Base-by-base conservation (phyloP, 2,888 invertebrate genomes). In the Neoscelio sp. region DNA sequence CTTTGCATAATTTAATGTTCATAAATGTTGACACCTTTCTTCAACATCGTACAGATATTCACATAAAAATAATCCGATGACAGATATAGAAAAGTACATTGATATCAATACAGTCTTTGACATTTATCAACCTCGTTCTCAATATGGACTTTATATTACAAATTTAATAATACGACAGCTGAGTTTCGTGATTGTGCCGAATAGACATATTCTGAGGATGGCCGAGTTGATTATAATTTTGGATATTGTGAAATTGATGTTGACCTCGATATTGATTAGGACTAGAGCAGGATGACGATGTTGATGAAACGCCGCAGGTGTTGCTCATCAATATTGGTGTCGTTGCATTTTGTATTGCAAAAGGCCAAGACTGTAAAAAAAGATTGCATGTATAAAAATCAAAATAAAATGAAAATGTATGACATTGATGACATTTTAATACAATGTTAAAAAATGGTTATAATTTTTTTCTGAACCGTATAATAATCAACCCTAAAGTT, bases 301-400 rank as follows among this genome's bases (percentile, higher is more conserved):
- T 60, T 6, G 65, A 65, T n/a, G 77, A 60, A 7, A 78, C 48
- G 5, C 40, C 28, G 20, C 77, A 78, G 18, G 20, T 64, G 54
- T 60, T 71, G 28, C 54, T 77, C 38, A 52, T 58, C 50, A 76
- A 33, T 35, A 70, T 58, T 13, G 70, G 60, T 18, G 52, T 28
- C 5, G 65, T 15, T n/a, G n/a, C n/a, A 7, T n/a, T 64, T 64
- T 77, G 76, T 10, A 77, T 48, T 18, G 76, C 56, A 44, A 77
- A 77, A 15, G 76, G 76, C 76, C 76, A 77, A 6, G 76, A 77
- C 76, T 77, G 56, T 18, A 65, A 52, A 35, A 10, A 13, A 54
- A 35, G 7, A 17, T 18, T 20, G 2, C 5, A n/a, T n/a, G n/a
- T n/a, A n/a, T n/a, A n/a, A n/a, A n/a, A 44, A 6, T 17, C 44